These are phyloP conservation scores for Steromphala cineraria DNA, from an alignment of 2,888 invertebrate genomes.

Conservation along the genomic window DNA sequence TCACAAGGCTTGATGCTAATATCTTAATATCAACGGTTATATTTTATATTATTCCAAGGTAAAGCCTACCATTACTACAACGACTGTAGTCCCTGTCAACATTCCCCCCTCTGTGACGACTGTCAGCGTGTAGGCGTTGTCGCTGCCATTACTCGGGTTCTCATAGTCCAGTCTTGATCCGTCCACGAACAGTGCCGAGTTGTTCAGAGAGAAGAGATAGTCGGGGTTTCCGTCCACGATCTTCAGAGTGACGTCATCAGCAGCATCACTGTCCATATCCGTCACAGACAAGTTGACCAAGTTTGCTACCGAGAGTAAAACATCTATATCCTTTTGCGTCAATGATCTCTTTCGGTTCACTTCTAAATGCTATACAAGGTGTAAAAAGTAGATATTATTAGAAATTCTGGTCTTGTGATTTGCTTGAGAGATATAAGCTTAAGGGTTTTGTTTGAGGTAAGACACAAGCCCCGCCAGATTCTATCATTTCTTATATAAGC, in stretches of 20 bases:
- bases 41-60: too few relatives aligned
- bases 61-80: background rate
- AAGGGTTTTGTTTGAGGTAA: too few relatives aligned
- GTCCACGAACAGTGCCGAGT: background rate
- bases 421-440: too few relatives aligned
- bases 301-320: background rate
- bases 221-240: background rate
- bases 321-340: too few relatives aligned
- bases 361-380: too few relatives aligned
- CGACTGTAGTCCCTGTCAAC: background rate
- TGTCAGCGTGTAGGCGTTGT: background rate
- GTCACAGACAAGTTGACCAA: background rate
- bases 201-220: background rate
- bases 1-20: too few relatives aligned
- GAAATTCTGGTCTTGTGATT: too few relatives aligned
- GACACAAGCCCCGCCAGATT: too few relatives aligned
- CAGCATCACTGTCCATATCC: background rate
- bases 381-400: too few relatives aligned
- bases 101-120: background rate
- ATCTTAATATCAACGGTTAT: too few relatives aligned
- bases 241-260: background rate
- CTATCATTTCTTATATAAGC: too few relatives aligned
- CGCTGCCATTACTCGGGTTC: background rate
- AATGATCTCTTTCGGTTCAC: too few relatives aligned
- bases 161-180: background rate